phyloP scores from a whole-genome alignment of 2,113 vertebrate species.

The Clarias gariepinus region DNA sequence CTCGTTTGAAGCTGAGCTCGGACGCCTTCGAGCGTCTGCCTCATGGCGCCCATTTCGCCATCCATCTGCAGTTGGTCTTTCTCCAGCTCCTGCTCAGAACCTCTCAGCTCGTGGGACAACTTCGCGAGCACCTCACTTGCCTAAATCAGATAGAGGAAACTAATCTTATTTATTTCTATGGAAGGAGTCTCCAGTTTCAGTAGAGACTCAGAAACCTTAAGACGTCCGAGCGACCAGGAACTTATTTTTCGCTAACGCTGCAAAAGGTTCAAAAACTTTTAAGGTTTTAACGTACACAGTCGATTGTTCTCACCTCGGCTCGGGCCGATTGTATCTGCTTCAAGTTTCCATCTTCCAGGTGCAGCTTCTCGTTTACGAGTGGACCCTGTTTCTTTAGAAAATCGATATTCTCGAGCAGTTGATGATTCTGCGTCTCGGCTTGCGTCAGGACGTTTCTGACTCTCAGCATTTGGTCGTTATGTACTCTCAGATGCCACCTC shows the following conservation, averaged over 20 bases:
- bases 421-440: conserved; percentile 63
- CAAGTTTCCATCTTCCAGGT: conserved; percentile 63
- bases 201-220: not conserved
- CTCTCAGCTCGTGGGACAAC: conserved; percentile 50
- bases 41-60: conserved; percentile 51
- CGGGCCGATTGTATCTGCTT: conserved; percentile 55
- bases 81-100: conserved; percentile 51
- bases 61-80: conserved; percentile 28
- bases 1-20: conserved; percentile 51
- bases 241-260: not conserved
- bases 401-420: conserved; percentile 66
- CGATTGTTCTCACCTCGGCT: conserved; percentile 65
- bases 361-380: conserved; percentile 75
- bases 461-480: conserved; percentile 55
- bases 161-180: not conserved
- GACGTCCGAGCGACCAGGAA: not conserved
- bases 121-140: conserved; percentile 44
- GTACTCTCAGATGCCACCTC: conserved; percentile 68
- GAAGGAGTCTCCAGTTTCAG: not conserved
- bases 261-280: too few species aligned
- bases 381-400: conserved; percentile 74
- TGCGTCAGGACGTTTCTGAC: conserved; percentile 60
- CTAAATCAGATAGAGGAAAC: conserved; percentile 53
- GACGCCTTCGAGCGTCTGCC: conserved; percentile 30
- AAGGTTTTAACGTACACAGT: not conserved